These are phyloP conservation scores for Chouioia cunea DNA, from an alignment of 2,888 invertebrate species.

Conservation along the genomic window DNA sequence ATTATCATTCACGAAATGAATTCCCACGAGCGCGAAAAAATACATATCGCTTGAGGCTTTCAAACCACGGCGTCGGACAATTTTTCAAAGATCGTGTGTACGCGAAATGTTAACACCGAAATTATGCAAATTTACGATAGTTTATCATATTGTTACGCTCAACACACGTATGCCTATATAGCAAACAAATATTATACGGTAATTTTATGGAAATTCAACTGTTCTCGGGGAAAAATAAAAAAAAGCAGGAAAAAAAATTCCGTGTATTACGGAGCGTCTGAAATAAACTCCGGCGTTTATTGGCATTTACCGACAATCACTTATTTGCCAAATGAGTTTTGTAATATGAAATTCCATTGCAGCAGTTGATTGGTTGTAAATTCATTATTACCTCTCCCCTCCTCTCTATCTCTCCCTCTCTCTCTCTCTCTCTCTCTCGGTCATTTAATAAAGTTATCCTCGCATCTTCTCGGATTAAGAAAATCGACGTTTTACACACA, in stretches of 20 bases:
- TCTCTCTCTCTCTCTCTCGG: conserved; percentile 1
- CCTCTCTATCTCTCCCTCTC: conserved; percentile 5
- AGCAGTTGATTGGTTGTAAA: conserved; percentile 2
- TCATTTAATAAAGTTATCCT: conserved; percentile 23
- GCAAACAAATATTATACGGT: conserved; percentile 6
- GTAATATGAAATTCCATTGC: conserved; percentile 1
- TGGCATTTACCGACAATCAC: not conserved
- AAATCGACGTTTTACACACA: no score
- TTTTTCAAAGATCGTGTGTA: no score
- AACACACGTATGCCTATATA: conserved; percentile 23
- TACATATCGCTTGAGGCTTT: conserved; percentile 17
- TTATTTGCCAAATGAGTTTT: not conserved
- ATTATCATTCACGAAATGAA: no score
- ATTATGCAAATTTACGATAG: conserved; percentile 59
- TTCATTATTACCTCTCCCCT: conserved; percentile 3
- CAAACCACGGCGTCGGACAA: conserved; percentile 32
- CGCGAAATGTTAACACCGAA: conserved; percentile 64
- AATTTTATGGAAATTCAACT: conserved; percentile 26
- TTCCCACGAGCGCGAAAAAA: conserved; percentile 51
- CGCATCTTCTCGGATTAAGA: no score
- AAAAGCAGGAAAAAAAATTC: no score
- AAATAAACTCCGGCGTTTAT: conserved; percentile 1
- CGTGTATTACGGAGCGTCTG: no score
- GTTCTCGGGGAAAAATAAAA: no score
- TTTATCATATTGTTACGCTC: conserved; percentile 57